Conservation (phyloP, 2,113 vertebrate species). For the Falco punctatus region DNA sequence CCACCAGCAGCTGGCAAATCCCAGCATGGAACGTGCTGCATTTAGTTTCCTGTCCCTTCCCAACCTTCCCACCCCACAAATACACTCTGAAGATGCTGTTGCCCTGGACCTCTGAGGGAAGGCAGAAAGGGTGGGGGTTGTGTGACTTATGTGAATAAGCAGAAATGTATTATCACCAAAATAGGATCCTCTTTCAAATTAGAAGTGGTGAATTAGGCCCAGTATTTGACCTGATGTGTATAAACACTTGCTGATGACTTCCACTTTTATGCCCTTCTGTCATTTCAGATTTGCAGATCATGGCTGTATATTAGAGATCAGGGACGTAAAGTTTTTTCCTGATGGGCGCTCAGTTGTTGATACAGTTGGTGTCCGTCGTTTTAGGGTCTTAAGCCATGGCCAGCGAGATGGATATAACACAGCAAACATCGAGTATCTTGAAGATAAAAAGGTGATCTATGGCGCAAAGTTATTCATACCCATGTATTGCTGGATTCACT, state of each 20-base stretch:
- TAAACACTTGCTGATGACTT: constrained; percentile 55
- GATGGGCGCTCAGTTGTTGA: constrained; percentile 91
- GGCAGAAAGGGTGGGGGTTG: constrained; percentile 53
- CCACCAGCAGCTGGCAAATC: background rate
- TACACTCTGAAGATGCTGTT: background rate
- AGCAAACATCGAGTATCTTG: constrained; percentile 92
- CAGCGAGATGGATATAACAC: constrained; percentile 93
- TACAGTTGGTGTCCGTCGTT: constrained; percentile 86
- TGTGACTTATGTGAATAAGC: constrained; percentile 2
- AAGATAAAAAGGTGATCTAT: constrained; percentile 87
- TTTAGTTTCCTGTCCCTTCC: background rate
- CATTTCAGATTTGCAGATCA: constrained; percentile 86
- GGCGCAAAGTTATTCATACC: constrained; percentile 63
- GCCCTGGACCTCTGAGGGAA: background rate
- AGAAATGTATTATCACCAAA: constrained; percentile 42
- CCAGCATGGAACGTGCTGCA: background rate
- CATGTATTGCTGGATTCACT: constrained; percentile 66
- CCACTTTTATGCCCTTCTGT: constrained; percentile 62
- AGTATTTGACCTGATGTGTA: constrained; percentile 58
- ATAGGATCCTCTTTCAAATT: constrained; percentile 23
- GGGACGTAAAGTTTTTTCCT: constrained; percentile 91
- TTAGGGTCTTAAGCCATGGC: constrained; percentile 87
- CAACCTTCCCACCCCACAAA: background rate
- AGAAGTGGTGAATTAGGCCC: constrained; percentile 51
- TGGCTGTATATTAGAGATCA: constrained; percentile 92